Percentiles rank a stretch among this genome's conserved stretches.
Conservation (phyloP, 1,140 invertebrate species). For the Heliconius melpomene region DNA sequence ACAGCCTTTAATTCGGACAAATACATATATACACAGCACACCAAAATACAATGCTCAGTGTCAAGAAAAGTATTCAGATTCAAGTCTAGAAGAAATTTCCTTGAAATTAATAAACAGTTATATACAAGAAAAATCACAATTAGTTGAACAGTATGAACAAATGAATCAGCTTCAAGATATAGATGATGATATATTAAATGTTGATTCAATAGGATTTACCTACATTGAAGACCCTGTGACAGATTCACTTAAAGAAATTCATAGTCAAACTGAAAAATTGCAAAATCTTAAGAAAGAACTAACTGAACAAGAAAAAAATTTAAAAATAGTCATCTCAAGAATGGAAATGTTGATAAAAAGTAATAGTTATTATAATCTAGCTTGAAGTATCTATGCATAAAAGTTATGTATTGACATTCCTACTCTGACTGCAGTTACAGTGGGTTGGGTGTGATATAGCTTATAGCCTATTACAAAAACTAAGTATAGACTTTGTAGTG, state of each 20-base stretch:
- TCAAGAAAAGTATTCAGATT: slow-evolving; percentile 81
- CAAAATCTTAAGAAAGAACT: slow-evolving; percentile 84
- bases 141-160: slow-evolving; percentile 85
- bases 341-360: slow-evolving; percentile 56
- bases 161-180: slow-evolving; percentile 83
- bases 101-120: slow-evolving; percentile 86
- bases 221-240: slow-evolving; percentile 84
- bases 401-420: no score
- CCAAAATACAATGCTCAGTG: slow-evolving; percentile 79
- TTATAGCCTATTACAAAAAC: no score
- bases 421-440: no score
- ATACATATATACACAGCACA: slow-evolving; percentile 84
- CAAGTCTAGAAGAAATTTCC: slow-evolving; percentile 89
- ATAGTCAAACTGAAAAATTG: slow-evolving; percentile 84
- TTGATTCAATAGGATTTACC: slow-evolving; percentile 84
- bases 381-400: no score
- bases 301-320: slow-evolving; percentile 83
- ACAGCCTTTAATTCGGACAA: slow-evolving; percentile 81
- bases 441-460: no score
- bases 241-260: slow-evolving; percentile 84
- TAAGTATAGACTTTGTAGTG: no score
- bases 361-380: background rate
- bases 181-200: slow-evolving; percentile 77
- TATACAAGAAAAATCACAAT: slow-evolving; percentile 84
- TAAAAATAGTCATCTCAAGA: slow-evolving; percentile 77